Percentiles rank a stretch among this genome's conserved stretches.
Evolutionary conservation across 2,888 invertebrate species (phyloP).

Genomic region (Tromatobia lineatoria): DNA sequence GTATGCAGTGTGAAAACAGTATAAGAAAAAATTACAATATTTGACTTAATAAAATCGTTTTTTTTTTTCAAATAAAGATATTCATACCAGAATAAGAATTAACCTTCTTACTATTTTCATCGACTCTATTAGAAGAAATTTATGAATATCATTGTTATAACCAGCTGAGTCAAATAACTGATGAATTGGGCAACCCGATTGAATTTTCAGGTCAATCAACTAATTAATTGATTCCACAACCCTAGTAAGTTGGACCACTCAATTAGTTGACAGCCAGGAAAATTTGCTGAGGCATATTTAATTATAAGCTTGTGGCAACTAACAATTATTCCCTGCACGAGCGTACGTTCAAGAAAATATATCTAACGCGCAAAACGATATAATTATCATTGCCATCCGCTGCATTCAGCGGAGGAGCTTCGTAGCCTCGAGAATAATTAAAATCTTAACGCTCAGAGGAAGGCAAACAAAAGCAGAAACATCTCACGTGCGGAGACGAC

Average conservation of each 20-base stretch:
- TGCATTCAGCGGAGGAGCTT: neutral
- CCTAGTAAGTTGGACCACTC: too few species aligned
- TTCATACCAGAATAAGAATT: too few species aligned
- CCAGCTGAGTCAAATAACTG: neutral
- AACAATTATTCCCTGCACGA: neutral
- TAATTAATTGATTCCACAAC: neutral
- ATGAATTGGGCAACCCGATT: neutral
- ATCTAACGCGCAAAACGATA: conserved; percentile 18
- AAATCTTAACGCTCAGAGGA: conserved; percentile 32
- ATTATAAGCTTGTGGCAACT: neutral
- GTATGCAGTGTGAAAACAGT: too few species aligned
- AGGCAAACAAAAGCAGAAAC: conserved; percentile 27
- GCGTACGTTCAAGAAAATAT: neutral
- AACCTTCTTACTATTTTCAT: too few species aligned
- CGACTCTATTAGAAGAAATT: neutral
- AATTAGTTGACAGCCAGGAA: too few species aligned
- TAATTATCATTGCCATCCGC: conserved; percentile 44
- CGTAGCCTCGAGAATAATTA: conserved; percentile 50
- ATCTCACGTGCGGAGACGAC: conserved; percentile 4
- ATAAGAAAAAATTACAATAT: too few species aligned
- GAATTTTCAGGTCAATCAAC: neutral
- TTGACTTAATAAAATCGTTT: too few species aligned
- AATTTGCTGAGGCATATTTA: neutral
- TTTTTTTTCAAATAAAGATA: too few species aligned
- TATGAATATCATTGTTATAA: neutral